A percentile compares a stretch with the other conserved stretches of the same genome.
Evolutionary conservation across 2,113 vertebrate genomes (phyloP).

Genomic region (Saccopteryx leptura): DNA sequence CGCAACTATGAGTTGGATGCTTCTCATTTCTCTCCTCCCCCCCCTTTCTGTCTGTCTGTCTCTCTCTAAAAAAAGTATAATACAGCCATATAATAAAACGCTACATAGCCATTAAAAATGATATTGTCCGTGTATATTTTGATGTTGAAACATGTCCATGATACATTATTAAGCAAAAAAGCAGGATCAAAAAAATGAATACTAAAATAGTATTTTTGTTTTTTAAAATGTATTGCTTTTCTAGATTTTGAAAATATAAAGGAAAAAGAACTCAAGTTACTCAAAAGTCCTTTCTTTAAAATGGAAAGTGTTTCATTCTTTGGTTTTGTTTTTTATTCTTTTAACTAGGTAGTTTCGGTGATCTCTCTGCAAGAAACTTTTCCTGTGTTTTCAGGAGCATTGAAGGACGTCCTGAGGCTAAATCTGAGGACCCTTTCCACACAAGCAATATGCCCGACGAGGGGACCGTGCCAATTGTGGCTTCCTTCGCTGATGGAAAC

Average conservation of each 20-base stretch:
- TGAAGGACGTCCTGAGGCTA: neutral
- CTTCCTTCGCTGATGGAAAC: neutral
- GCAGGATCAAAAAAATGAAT: neutral
- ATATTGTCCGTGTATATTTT: neutral
- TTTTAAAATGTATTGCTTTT: neutral
- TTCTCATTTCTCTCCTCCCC: too few species aligned
- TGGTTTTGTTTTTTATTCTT: neutral
- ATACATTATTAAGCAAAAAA: neutral
- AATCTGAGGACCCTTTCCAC: neutral
- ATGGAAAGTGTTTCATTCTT: too few species aligned
- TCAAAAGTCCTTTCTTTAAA: slow-evolving; percentile 21
- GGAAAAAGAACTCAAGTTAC: slow-evolving; percentile 45
- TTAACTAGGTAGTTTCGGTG: neutral
- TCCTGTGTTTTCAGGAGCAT: neutral
- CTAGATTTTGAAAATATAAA: slow-evolving; percentile 45
- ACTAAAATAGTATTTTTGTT: slow-evolving; percentile 32
- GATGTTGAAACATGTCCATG: neutral
- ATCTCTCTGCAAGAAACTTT: neutral
- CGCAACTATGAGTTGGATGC: too few species aligned
- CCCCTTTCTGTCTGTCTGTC: too few species aligned
- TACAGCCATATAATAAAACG: neutral
- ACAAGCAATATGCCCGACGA: neutral
- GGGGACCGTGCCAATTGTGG: neutral
- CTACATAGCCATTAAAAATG: neutral
- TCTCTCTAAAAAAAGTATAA: neutral